Conservation (phyloP, 2,113 vertebrate species). For the Miniopterus natalensis region DNA sequence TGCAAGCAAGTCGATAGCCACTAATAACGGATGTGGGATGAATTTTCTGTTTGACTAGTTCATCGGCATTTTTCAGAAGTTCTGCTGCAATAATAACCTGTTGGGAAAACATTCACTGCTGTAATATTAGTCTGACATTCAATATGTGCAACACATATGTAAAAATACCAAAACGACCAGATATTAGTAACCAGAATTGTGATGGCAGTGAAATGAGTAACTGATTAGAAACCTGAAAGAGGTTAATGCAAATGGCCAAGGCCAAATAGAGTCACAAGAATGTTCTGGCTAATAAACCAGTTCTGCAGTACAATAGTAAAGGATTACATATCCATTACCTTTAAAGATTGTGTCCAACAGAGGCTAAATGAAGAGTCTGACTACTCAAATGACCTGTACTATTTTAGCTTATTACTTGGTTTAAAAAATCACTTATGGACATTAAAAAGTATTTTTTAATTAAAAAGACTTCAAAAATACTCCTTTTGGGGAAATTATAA, state of each 20-base stretch:
- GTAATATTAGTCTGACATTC: not conserved
- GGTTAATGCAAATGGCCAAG: not conserved
- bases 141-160: fast-evolving
- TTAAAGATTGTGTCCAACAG: not conserved
- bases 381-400: not conserved
- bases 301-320: fast-evolving
- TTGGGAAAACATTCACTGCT: conserved; percentile 44
- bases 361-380: not conserved
- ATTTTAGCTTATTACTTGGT: not conserved
- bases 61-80: conserved; percentile 97
- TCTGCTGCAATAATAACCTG: conserved; percentile 99
- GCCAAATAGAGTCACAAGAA: not conserved
- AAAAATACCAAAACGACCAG: not conserved
- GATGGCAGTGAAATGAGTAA: fast-evolving
- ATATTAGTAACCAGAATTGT: not conserved
- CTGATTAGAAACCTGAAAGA: not conserved
- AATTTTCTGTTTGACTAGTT: conserved; percentile 98
- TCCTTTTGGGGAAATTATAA: not conserved
- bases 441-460: not conserved
- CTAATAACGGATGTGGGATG: conserved; percentile 99
- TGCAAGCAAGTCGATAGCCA: conserved; percentile 99
- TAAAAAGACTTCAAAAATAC: not conserved
- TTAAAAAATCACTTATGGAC: not conserved
- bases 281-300: not conserved
- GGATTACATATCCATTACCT: not conserved